These are phyloP conservation scores for Zaprionus camerounensis DNA, from an alignment of 1,140 invertebrate genomes.

Conservation along the genomic window DNA sequence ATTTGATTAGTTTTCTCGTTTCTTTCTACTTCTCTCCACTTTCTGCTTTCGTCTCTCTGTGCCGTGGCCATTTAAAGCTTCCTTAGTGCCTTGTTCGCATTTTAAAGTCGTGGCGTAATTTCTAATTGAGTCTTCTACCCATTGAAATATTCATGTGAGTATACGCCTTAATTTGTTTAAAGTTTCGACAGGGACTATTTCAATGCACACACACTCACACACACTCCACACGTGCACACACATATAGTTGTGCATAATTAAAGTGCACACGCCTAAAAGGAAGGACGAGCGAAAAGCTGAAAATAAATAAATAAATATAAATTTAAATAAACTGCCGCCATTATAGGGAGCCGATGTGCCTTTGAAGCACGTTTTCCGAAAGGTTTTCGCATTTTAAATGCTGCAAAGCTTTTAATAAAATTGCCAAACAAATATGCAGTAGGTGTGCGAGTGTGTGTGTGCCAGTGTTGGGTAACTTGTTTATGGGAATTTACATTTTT, in stretches of 20 bases:
- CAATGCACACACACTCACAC: slow-evolving; percentile 20
- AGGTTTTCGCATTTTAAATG: slow-evolving; percentile 55
- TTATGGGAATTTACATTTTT: slow-evolving; percentile 48
- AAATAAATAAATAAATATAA: slow-evolving; percentile 41
- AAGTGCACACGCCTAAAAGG: slow-evolving; percentile 51
- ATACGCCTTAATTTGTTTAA: slow-evolving; percentile 43
- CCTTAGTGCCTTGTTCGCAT: background rate
- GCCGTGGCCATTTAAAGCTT: slow-evolving; percentile 1
- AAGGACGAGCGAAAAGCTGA: slow-evolving; percentile 28
- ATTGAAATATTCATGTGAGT: slow-evolving; percentile 43
- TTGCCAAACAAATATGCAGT: slow-evolving; percentile 46
- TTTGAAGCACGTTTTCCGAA: slow-evolving; percentile 47
- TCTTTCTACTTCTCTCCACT: background rate
- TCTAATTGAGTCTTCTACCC: slow-evolving; percentile 28
- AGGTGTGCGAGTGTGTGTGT: background rate
- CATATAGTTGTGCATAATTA: slow-evolving; percentile 65
- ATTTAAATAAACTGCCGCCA: slow-evolving; percentile 51
- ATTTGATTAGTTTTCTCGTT: slow-evolving; percentile 36
- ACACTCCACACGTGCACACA: background rate
- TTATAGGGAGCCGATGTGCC: slow-evolving; percentile 33
- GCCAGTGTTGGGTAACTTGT: slow-evolving; percentile 26
- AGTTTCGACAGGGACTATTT: slow-evolving; percentile 30
- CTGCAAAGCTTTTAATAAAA: slow-evolving; percentile 54
- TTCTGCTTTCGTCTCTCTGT: background rate
- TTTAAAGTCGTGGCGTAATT: slow-evolving; percentile 15